Evolutionary conservation across 2,113 vertebrate genomes (phyloP).

Genomic region (Sander vitreus): DNA sequence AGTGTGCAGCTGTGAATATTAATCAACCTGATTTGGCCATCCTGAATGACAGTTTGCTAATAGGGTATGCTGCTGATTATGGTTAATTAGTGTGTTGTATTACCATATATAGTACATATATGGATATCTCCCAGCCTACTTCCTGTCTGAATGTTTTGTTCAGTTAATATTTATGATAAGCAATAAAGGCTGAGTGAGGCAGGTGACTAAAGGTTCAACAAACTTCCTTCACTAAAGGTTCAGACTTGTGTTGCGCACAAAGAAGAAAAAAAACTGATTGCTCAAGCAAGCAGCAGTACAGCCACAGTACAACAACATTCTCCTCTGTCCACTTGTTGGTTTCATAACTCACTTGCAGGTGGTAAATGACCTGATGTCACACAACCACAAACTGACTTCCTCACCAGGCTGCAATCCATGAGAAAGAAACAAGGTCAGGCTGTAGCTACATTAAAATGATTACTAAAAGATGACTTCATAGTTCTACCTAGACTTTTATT

Average conservation of each 20-base stretch:
- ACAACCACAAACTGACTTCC: conserved; percentile 59
- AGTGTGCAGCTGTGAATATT: conserved; percentile 48
- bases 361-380: conserved; percentile 60
- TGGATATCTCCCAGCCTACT: background rate
- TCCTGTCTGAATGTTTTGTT: conserved; percentile 28
- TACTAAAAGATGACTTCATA: background rate
- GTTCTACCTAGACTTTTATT: background rate
- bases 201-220: conserved; percentile 46
- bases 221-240: conserved; percentile 35
- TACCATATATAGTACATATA: background rate
- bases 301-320: conserved; percentile 51
- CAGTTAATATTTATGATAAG: conserved; percentile 31
- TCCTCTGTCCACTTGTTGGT: conserved; percentile 41
- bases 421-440: conserved; percentile 35
- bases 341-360: conserved; percentile 62
- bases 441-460: conserved; percentile 16
- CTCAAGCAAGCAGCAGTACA: conserved; percentile 28
- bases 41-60: conserved; percentile 17
- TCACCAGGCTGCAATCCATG: conserved; percentile 34
- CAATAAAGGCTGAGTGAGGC: conserved; percentile 27
- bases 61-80: background rate
- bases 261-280: conserved; percentile 35
- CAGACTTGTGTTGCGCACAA: conserved; percentile 1
- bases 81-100: conserved; percentile 14
- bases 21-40: conserved; percentile 47